Evolutionary conservation across 2,888 invertebrate species (phyloP).

Genomic region (Lydus trimaculatus): DNA sequence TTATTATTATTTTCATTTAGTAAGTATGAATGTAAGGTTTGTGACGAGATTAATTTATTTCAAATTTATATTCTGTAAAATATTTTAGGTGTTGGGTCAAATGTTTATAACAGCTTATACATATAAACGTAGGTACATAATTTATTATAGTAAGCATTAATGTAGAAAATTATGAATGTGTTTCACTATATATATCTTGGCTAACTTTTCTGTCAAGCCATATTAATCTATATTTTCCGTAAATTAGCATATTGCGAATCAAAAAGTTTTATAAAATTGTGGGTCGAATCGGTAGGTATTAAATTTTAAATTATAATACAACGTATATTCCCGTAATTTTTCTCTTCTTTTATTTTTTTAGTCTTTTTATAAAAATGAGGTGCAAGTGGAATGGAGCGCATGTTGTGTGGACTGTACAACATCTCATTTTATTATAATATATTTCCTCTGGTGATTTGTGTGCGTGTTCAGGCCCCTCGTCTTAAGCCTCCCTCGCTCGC

Average conservation of each 20-base stretch:
- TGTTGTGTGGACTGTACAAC: conserved; percentile 53
- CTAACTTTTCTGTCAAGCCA: conserved; percentile 9
- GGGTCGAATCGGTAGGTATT: conserved; percentile 43
- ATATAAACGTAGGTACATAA: too few relatives aligned
- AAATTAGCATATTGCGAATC: conserved; percentile 26
- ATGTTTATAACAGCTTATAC: not conserved
- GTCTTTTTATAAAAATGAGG: conserved; percentile 10
- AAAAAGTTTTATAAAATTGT: conserved; percentile 41
- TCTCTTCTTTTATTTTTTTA: not conserved
- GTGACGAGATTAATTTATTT: too few relatives aligned
- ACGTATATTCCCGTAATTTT: conserved; percentile 24
- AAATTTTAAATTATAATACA: conserved; percentile 47
- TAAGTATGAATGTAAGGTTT: too few relatives aligned
- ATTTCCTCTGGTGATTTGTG: conserved; percentile 60
- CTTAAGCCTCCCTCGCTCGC: conserved; percentile 45
- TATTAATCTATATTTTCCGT: conserved; percentile 7
- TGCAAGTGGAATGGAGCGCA: conserved; percentile 24
- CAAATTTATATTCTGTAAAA: not conserved
- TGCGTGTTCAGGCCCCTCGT: conserved; percentile 50
- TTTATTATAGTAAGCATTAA: conserved; percentile 9
- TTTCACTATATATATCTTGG: not conserved
- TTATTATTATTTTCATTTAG: too few relatives aligned
- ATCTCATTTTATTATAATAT: conserved; percentile 59
- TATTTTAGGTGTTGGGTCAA: not conserved
- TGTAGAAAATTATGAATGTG: conserved; percentile 14